Conservation (phyloP, 2,888 invertebrate genomes). For the Diadromus collaris region DNA sequence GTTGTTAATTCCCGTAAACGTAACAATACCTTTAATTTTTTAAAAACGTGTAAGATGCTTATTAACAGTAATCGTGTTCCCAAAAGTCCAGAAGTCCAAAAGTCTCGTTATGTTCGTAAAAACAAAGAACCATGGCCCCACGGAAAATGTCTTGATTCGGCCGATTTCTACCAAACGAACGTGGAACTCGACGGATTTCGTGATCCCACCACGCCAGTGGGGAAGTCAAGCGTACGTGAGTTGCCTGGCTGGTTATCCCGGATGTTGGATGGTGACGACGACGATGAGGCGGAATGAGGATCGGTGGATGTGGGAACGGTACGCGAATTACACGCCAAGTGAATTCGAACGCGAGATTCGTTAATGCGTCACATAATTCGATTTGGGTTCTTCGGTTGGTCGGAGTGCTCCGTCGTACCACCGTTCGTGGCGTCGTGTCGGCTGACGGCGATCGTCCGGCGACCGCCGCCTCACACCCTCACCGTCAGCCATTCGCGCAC, state of each 20-base stretch:
- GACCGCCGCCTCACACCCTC: constrained; percentile 4
- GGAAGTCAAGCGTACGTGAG: constrained; percentile 14
- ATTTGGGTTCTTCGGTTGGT: constrained; percentile 48
- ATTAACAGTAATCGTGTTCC: not conserved
- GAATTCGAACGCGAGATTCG: constrained; percentile 55
- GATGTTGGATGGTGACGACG: constrained; percentile 25
- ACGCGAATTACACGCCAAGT: constrained; percentile 48
- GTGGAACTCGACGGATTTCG: not conserved
- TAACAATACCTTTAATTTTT: too few species aligned
- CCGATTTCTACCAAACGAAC: not conserved
- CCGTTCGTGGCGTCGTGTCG: constrained; percentile 39
- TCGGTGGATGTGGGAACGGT: not conserved
- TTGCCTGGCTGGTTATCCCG: not conserved
- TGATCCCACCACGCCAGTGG: not conserved
- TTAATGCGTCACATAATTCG: constrained; percentile 60
- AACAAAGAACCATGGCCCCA: not conserved
- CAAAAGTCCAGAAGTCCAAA: too few species aligned
- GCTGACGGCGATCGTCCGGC: constrained; percentile 48
- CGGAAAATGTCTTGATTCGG: not conserved
- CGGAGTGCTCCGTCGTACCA: constrained; percentile 14
- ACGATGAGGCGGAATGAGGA: not conserved
- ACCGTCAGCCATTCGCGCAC: not conserved
- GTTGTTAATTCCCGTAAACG: too few species aligned
- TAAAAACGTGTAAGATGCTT: not conserved
- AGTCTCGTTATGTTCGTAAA: not conserved